phyloP scores from a whole-genome alignment of 2,888 invertebrate species.

The Xanthia togata region DNA sequence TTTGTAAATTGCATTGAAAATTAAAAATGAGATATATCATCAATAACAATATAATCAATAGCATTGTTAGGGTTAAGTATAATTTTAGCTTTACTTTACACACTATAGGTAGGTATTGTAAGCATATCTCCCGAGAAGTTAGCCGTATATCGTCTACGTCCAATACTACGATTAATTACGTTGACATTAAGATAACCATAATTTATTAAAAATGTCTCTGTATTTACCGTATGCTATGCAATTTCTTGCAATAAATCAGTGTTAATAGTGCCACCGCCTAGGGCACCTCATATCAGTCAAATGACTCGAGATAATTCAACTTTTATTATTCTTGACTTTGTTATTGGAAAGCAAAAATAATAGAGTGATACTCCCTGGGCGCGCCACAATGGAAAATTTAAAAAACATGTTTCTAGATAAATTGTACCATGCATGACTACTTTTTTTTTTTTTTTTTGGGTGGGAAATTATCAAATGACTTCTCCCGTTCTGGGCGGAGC shows the following conservation, averaged over 20 bases:
- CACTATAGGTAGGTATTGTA: background rate
- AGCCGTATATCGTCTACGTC: background rate
- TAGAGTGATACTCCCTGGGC: no score
- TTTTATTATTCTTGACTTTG: background rate
- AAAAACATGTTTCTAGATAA: no score
- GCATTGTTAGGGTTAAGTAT: no score
- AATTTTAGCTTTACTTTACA: background rate
- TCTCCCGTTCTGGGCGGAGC: no score
- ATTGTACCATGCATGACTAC: no score
- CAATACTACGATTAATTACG: constrained; percentile 7
- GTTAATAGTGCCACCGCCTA: background rate
- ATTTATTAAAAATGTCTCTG: background rate
- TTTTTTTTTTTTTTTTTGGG: no score
- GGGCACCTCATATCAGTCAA: background rate
- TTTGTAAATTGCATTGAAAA: no score
- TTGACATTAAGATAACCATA: constrained; percentile 32
- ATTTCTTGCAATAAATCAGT: constrained; percentile 16
- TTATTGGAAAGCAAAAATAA: background rate
- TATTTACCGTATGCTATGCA: background rate
- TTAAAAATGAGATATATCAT: no score
- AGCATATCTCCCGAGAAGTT: background rate
- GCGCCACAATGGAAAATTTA: no score
- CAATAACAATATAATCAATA: no score
- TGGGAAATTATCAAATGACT: no score
- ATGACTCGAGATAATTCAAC: background rate